Percentiles rank a stretch among this genome's conserved stretches.
These are phyloP conservation scores for Theristicus caerulescens DNA, from an alignment of 2,113 vertebrate genomes.

Conservation along the genomic window DNA sequence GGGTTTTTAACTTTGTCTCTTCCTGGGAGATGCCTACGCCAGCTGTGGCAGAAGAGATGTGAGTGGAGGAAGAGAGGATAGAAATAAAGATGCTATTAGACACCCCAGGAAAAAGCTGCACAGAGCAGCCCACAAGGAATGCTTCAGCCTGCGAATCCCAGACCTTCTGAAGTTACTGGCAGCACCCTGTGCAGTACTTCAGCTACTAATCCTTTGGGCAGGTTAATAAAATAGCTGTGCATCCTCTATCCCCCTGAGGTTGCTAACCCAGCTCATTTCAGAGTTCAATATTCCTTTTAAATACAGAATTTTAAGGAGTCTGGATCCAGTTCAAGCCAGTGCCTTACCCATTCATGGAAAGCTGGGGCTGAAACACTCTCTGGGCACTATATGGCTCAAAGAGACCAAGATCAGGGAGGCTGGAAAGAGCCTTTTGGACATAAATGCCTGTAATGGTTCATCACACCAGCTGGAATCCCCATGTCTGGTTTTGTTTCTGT, in stretches of 20 bases:
- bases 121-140: neutral
- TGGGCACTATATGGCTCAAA: neutral
- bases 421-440: neutral
- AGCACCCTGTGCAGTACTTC: neutral
- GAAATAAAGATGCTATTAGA: neutral
- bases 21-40: neutral
- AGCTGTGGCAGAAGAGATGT: neutral
- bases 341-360: neutral
- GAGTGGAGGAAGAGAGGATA: neutral
- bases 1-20: neutral
- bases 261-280: neutral
- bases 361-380: neutral
- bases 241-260: neutral
- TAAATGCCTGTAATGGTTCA: neutral
- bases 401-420: neutral
- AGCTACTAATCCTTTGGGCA: neutral
- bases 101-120: neutral
- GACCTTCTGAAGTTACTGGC: neutral
- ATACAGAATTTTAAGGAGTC: neutral
- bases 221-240: neutral
- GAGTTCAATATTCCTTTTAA: neutral
- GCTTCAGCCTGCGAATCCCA: neutral
- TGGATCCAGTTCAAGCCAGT: neutral
- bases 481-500: neutral
- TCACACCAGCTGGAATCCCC: neutral